Base-by-base conservation (phyloP, 2,797 vertebrate genomes). In the Sciurus carolinensis region DNA sequence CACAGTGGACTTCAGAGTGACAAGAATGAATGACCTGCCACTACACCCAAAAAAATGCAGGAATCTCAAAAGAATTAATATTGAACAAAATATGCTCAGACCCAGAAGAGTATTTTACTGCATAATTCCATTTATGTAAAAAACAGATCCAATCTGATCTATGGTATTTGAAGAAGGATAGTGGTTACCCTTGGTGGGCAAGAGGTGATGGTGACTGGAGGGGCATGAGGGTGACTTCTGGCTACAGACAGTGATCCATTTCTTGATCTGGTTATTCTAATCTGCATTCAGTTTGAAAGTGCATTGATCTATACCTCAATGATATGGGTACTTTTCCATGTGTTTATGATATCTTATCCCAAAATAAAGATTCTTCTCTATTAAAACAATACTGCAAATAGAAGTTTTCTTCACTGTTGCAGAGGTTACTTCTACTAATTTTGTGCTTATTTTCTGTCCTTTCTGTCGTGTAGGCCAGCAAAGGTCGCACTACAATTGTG, bases 401-500 rank as follows among this genome's bases (percentile, higher is more conserved):
- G 26, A 71, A 39, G 13, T 54, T 83, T 92, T 83, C 73, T 83
- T 81, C 20, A 79, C 26, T 52, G 22, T 14, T 77, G 11, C 17
- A 81, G 3, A 90, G 10, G 66, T 62, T 73, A 69, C 83, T 54
- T 94, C 64, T 92, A 57, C 76, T 88, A 54, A 85, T 57, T 33
- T 83, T 36, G 5, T 69, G 10, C 52, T 91, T 50, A 52, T 33
- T 95, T 88, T 75, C 44, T 91, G n/a, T 18, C 7, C 10, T 57
- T 52, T 22, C 30, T 92, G 17, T 89, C 97, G 95, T 95, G 67
- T 73, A 98, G 98, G 98, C 97, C 85, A 98, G 97, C 91, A 1
- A 3, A 98, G 97, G 97, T 95, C 98, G 97, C 67, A 97, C 98
- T 64, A 98, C 97, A 94, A 73, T 98, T 93, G 94, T 98, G 84